Conservation (phyloP, 2,888 invertebrate genomes). For the Epistrophe eligans region DNA sequence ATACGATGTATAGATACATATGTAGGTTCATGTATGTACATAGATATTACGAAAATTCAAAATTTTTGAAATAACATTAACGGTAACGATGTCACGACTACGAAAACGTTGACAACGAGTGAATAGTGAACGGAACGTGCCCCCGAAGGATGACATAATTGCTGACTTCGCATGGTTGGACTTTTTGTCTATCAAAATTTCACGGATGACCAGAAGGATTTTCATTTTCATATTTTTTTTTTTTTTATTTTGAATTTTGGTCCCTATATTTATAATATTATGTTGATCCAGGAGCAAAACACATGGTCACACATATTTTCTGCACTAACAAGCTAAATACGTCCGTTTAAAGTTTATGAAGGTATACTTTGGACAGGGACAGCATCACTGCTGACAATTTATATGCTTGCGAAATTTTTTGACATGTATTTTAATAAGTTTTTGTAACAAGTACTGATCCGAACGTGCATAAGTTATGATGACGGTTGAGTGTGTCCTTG, state of each 20-base stretch:
- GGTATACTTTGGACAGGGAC: slow-evolving; percentile 43
- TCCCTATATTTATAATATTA: slow-evolving; percentile 10
- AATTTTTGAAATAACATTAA: slow-evolving; percentile 60
- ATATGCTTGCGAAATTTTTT: slow-evolving; percentile 63
- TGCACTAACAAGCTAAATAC: slow-evolving; percentile 71
- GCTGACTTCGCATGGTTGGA: slow-evolving; percentile 71
- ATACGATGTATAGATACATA: slow-evolving; percentile 8
- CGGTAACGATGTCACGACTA: slow-evolving; percentile 20
- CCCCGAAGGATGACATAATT: slow-evolving; percentile 61
- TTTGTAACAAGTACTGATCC: slow-evolving; percentile 74
- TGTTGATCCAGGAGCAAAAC: slow-evolving; percentile 45
- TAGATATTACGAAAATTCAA: slow-evolving; percentile 56
- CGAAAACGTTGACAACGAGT: slow-evolving; percentile 3
- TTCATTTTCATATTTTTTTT: slow-evolving; percentile 32
- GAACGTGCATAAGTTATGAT: slow-evolving; percentile 59
- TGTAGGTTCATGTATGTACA: too few species aligned
- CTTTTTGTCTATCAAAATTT: slow-evolving; percentile 73
- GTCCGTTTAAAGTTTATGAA: slow-evolving; percentile 72
- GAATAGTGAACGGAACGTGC: slow-evolving; percentile 16
- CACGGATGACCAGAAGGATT: slow-evolving; percentile 65
- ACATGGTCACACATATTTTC: slow-evolving; percentile 48
- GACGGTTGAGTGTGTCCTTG: slow-evolving; percentile 43
- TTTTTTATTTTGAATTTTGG: slow-evolving; percentile 36
- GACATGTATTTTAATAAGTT: slow-evolving; percentile 75
- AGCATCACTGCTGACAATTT: slow-evolving; percentile 44